These are phyloP conservation scores for Eremobia ochroleuca DNA, from an alignment of 2,888 invertebrate species.

Conservation along the genomic window DNA sequence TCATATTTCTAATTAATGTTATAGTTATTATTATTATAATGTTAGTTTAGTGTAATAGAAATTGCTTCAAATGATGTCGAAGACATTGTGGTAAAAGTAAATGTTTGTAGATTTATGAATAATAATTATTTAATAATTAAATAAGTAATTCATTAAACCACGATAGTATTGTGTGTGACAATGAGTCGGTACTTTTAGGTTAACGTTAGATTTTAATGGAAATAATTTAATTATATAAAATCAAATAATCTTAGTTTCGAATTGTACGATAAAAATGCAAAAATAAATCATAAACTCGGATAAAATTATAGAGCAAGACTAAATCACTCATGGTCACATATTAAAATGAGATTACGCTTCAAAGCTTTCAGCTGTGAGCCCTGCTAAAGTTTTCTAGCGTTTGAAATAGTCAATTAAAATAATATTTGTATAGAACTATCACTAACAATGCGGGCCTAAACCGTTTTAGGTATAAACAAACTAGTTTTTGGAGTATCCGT, in stretches of 20 bases:
- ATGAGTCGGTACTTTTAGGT: slow-evolving; percentile 61
- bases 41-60: slow-evolving; percentile 54
- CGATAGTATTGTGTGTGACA: slow-evolving; percentile 70
- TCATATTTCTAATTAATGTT: slow-evolving; percentile 81
- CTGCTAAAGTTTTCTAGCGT: slow-evolving; percentile 90
- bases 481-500: slow-evolving; percentile 49
- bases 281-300: background rate
- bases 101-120: slow-evolving; percentile 62
- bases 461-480: slow-evolving; percentile 62
- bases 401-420: slow-evolving; percentile 83
- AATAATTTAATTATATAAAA: background rate
- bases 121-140: slow-evolving; percentile 55
- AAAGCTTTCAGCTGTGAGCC: slow-evolving; percentile 89
- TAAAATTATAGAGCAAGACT: background rate
- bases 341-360: slow-evolving; percentile 77
- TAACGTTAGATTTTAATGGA: slow-evolving; percentile 18
- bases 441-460: slow-evolving; percentile 76
- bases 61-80: slow-evolving; percentile 68
- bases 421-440: slow-evolving; percentile 60
- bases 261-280: background rate
- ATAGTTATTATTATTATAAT: slow-evolving; percentile 45
- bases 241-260: slow-evolving; percentile 17
- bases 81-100: slow-evolving; percentile 65
- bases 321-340: slow-evolving; percentile 73
- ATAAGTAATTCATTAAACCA: slow-evolving; percentile 50